Evolutionary conservation across 2,888 invertebrate species (phyloP).

Genomic region (Phortica okadai): DNA sequence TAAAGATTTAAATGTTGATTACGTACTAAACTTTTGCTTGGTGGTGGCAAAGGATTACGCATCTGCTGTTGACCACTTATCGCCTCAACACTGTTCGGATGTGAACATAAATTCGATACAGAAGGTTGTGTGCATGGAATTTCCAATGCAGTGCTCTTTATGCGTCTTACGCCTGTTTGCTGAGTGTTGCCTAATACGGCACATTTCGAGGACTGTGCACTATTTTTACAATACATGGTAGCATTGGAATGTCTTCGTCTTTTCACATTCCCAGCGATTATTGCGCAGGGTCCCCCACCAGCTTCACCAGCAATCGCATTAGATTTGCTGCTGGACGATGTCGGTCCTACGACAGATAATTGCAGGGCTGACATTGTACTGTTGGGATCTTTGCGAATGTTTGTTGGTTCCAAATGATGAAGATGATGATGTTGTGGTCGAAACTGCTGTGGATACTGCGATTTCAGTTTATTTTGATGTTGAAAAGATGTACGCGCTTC

Average conservation of each 20-base stretch:
- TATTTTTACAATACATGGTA: slow-evolving; percentile 67
- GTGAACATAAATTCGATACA: slow-evolving; percentile 84
- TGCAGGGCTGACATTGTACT: slow-evolving; percentile 82
- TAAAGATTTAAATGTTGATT: slow-evolving; percentile 85
- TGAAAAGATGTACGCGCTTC: slow-evolving; percentile 47
- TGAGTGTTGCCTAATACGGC: slow-evolving; percentile 46
- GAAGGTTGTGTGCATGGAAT: slow-evolving; percentile 84
- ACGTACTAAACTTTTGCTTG: slow-evolving; percentile 83
- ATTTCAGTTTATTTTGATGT: slow-evolving; percentile 35
- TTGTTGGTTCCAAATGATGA: slow-evolving; percentile 69
- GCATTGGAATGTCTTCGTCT: slow-evolving; percentile 77
- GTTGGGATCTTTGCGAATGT: slow-evolving; percentile 80
- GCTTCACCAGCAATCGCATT: background rate
- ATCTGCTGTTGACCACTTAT: slow-evolving; percentile 81
- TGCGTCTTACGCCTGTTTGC: slow-evolving; percentile 78
- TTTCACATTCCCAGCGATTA: slow-evolving; percentile 54
- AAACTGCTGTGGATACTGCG: slow-evolving; percentile 46
- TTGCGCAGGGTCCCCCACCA: background rate
- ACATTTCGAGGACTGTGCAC: slow-evolving; percentile 50
- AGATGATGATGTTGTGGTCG: slow-evolving; percentile 52
- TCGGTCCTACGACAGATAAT: slow-evolving; percentile 75
- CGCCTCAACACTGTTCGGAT: slow-evolving; percentile 88
- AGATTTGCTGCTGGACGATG: slow-evolving; percentile 41
- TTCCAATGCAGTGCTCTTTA: slow-evolving; percentile 84
- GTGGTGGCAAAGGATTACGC: slow-evolving; percentile 84